A percentile compares a stretch with the other conserved stretches of the same genome.
These are phyloP conservation scores for Coreius guichenoti DNA, from an alignment of 2,797 vertebrate genomes.

Conservation along the genomic window DNA sequence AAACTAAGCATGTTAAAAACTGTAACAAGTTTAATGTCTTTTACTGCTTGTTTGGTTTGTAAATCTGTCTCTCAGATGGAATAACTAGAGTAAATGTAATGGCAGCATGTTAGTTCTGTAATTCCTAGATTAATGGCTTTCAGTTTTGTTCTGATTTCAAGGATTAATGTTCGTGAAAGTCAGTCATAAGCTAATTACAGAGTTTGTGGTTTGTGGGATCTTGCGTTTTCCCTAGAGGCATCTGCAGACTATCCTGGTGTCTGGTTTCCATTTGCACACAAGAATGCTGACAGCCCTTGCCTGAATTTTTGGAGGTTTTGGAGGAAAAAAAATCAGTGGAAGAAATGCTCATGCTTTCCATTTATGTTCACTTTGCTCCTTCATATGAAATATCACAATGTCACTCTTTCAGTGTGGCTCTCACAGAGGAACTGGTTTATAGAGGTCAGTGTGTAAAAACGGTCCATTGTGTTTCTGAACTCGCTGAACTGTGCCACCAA, in stretches of 20 bases:
- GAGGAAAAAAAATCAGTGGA: conserved; percentile 20
- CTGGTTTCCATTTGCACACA: conserved; percentile 55
- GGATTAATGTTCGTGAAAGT: conserved; percentile 42
- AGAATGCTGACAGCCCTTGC: conserved; percentile 47
- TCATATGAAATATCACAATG: conserved; percentile 58
- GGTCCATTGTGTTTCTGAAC: conserved; percentile 60
- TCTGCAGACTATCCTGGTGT: conserved; percentile 52
- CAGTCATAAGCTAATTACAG: conserved; percentile 41
- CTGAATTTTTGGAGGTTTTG: conserved; percentile 43
- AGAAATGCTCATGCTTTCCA: conserved; percentile 45
- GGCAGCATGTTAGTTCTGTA: background rate
- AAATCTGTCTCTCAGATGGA: conserved; percentile 7
- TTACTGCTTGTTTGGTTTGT: conserved; percentile 12
- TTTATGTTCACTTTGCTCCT: conserved; percentile 48
- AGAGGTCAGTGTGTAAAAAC: conserved; percentile 51
- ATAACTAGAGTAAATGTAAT: background rate
- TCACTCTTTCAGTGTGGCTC: conserved; percentile 52
- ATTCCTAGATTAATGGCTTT: conserved; percentile 13
- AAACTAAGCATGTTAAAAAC: background rate
- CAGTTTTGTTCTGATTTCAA: background rate
- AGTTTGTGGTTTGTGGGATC: conserved; percentile 42
- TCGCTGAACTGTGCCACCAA: conserved; percentile 56
- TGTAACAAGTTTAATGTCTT: background rate
- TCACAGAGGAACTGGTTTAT: conserved; percentile 50
- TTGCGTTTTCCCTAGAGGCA: conserved; percentile 53